Base-by-base conservation (phyloP, 92 coral and sea anemone genomes). In the Ricordea florida region DNA sequence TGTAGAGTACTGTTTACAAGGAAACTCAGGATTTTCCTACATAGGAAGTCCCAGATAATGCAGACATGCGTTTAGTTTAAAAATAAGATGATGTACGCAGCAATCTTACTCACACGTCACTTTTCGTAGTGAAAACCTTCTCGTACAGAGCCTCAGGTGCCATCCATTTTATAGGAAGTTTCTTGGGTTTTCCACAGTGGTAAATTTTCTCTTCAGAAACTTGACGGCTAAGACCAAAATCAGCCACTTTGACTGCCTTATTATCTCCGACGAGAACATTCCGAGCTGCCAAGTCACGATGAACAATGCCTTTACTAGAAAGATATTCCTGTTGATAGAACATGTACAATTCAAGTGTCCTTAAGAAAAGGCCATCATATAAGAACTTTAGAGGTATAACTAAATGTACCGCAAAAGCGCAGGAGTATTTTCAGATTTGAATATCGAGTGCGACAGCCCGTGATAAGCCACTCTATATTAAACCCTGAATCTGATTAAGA, bases 201-300 rank as follows among this genome's bases (percentile, higher is more conserved):
- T 78, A 78, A 37, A 78, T 18, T 26, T 22, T 51, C 37, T 66
- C 74, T 10, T 66, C 84, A 31, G 65, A 56, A 75, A 66, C 50
- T 68, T 78, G 76, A 38, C 84, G 74, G 9, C 66, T 66, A 43
- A 78, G 44, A 2, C 84, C 84, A 57, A 78, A 78, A 46, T 78
- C 84, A 1, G 84, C 84, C 11, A 78, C 38, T 61, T 78, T 78
- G 3, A 72, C 84, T 56, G 38, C 84, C 38, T 66, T 78, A 59
- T 66, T 66, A 38, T 78, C 69, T 0, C 85, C 85, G 28, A 79
- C 78, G 30, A 79, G 63, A 15, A 79, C 74, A 66, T 79, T 79
- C 44, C 85, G 85, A 24, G 85, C 85, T 17, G 85, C 85, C 30
- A 79, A 70, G 41, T 79, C 85, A 79, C 85, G 85, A 43, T 79